A percentile compares a stretch with the other conserved stretches of the same genome.
Conservation (phyloP, 1,140 invertebrate genomes). For the Euwallacea fornicatus region DNA sequence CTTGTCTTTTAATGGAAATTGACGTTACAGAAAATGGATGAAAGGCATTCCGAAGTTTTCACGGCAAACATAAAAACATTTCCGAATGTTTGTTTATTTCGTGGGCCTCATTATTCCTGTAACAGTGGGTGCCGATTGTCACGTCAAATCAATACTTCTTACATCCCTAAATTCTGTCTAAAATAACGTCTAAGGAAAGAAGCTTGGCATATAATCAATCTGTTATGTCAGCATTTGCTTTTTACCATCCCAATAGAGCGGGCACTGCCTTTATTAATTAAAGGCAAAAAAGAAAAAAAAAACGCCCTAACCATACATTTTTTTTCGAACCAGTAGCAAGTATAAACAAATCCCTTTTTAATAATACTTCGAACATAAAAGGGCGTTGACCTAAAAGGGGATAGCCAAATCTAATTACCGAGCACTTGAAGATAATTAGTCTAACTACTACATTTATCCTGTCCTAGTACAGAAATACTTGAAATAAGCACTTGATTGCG, state of each 20-base stretch:
- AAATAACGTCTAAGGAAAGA: constrained; percentile 8
- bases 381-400: neutral
- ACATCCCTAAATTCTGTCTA: neutral
- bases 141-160: neutral
- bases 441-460: constrained; percentile 2
- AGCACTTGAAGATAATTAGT: neutral
- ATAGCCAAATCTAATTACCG: neutral
- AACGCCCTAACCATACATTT: neutral
- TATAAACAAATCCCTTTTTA: neutral
- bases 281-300: neutral
- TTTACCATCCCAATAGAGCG: constrained; percentile 1
- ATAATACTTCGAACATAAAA: neutral
- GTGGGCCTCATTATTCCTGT: neutral
- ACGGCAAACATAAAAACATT: no score
- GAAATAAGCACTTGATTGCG: constrained; percentile 4
- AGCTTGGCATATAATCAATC: constrained; percentile 6
- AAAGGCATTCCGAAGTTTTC: no score
- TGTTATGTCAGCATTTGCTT: constrained; percentile 4
- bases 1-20: no score
- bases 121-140: neutral
- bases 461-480: constrained; percentile 3
- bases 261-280: neutral
- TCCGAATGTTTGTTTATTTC: neutral
- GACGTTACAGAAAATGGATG: no score
- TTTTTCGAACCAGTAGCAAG: neutral